Base-by-base conservation (phyloP, 2,113 vertebrate species). In the Acanthochromis polyacanthus region DNA sequence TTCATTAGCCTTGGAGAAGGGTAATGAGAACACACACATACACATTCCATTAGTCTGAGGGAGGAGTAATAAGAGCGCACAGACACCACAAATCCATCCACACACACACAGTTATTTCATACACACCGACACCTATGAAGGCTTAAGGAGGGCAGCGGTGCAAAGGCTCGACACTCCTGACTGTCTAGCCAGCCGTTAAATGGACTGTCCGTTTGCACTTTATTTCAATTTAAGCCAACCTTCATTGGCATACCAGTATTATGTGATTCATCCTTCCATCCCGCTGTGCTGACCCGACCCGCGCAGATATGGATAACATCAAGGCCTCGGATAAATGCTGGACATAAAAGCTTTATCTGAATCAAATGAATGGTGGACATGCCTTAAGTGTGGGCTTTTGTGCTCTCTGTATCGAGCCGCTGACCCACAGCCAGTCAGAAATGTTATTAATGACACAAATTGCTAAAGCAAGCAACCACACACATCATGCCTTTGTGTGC, bases 1-100 rank as follows among this genome's bases (percentile, higher is more conserved):
- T 88, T 92, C 92, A 92, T 94, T 94, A 92, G 83, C 80, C 72
- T 64, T 40, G 66, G 86, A 69, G 82, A 87, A 87, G 85, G 75
- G 80, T 87, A 90, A 87, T 84, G 77, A 88, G 80, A 85, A 83
- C 72, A 84, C 82, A 86, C 82, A 80, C 75, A 71, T 30, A 86
- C 80, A 87, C 83, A 78, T 81, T 86, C 87, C 88, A 92, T 91
- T 92, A 88, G 85, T 86, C 76, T 57, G 78, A 81, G 74, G 82
- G 75, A 82, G 82, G 75, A 82, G 60, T 87, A 89, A 88, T 80
- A 87, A 71, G 79, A 71, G 65, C 46, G 10, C 71, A 68, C 53
- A 77, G 65, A 78, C 77, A 75, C 62, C 63, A 67, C 79, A 85
- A 84, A 83, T 82, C 82, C 81, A 85, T 75, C 40, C 75, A 36